These are phyloP conservation scores for Drosophila quadrilineata DNA, from an alignment of 1,140 invertebrate species.

Conservation along the genomic window DNA sequence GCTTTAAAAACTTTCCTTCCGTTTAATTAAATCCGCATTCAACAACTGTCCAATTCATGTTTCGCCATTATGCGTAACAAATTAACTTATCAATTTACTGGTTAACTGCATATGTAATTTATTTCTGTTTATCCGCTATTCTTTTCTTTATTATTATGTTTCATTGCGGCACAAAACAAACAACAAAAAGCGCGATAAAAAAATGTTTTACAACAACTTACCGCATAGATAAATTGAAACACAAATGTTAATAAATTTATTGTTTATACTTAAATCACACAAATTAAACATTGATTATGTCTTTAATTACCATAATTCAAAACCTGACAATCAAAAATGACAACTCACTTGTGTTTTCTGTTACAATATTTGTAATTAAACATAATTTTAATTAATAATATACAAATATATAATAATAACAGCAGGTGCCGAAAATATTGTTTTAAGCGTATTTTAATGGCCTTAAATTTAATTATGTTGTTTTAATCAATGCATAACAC, in stretches of 20 bases:
- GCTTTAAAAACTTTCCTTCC: too few species aligned
- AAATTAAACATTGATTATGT: too few species aligned
- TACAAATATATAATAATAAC: constrained; percentile 39
- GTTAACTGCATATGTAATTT: constrained; percentile 2
- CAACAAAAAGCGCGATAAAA: too few species aligned
- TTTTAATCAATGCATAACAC: constrained; percentile 45
- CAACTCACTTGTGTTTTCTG: constrained; percentile 5
- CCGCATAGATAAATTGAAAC: too few species aligned
- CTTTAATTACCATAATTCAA: too few species aligned
- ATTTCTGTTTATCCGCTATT: not conserved
- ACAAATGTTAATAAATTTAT: too few species aligned
- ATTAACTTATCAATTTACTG: constrained; percentile 25
- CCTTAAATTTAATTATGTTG: constrained; percentile 59
- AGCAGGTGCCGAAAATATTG: constrained; percentile 44
- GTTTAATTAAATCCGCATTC: not conserved
- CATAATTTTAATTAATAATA: constrained; percentile 18
- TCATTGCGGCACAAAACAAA: not conserved
- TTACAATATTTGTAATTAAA: constrained; percentile 36
- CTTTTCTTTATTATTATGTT: not conserved
- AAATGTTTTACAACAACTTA: too few species aligned
- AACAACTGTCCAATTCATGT: constrained; percentile 1
- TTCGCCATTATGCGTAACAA: not conserved
- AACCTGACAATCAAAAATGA: too few species aligned
- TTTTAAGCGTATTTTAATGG: constrained; percentile 21
- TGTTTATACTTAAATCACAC: too few species aligned